Evolutionary conservation across 2,113 vertebrate species (phyloP).

Genomic region (Cavia porcellus): DNA sequence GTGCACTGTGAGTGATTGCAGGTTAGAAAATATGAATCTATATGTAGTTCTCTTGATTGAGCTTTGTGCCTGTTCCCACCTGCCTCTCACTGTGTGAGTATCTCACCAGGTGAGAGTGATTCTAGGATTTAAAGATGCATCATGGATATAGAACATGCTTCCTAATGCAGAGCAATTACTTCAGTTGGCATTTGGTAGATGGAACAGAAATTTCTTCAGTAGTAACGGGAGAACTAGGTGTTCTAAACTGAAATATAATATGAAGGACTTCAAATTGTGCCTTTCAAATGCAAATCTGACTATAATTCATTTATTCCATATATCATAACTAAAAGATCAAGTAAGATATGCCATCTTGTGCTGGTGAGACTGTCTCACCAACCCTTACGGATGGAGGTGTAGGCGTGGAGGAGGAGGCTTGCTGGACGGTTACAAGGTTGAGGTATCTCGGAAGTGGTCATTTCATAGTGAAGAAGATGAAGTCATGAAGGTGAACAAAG

Average conservation of each 20-base stretch:
- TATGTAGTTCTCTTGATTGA: not conserved
- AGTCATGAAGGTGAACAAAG: not conserved
- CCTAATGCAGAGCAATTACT: not conserved
- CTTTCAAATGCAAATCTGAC: constrained; percentile 29
- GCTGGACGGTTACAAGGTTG: not conserved
- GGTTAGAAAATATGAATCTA: not conserved
- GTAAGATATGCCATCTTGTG: not conserved
- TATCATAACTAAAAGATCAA: not conserved
- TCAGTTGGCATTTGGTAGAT: constrained; percentile 7
- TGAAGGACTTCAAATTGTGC: not conserved
- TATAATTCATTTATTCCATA: not conserved
- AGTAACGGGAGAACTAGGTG: not conserved
- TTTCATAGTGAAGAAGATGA: not conserved
- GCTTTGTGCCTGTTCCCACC: not conserved
- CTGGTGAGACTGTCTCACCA: not conserved
- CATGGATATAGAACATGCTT: not conserved
- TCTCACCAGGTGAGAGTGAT: not conserved
- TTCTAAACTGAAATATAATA: not conserved
- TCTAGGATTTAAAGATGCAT: constrained; percentile 29
- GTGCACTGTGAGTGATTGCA: not conserved
- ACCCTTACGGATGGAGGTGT: not conserved
- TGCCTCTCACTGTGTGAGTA: not conserved
- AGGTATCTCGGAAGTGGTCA: not conserved
- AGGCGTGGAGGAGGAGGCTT: not conserved
- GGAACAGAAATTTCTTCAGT: not conserved